phyloP scores from a whole-genome alignment of 2,888 invertebrate species.

The Spilarctia lutea region DNA sequence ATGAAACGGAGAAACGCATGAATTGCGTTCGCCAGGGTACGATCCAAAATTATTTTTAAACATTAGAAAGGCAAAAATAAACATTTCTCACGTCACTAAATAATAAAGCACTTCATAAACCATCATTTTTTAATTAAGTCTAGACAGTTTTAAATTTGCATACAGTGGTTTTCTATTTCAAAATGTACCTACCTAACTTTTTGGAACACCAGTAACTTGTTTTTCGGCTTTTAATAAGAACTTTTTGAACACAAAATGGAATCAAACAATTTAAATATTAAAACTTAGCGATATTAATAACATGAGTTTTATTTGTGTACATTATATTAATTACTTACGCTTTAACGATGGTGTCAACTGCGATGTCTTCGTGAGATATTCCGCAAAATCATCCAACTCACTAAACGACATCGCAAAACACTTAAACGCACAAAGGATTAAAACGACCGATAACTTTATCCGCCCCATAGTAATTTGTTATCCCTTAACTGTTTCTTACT shows the following conservation, averaged over 20 bases:
- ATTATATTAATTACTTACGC: slow-evolving; percentile 67
- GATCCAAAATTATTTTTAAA: background rate
- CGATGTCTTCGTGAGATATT: slow-evolving; percentile 75
- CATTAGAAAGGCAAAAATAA: background rate
- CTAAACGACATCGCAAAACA: slow-evolving; percentile 70
- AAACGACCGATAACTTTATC: slow-evolving; percentile 60
- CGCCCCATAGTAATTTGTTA: slow-evolving; percentile 63
- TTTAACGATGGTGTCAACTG: slow-evolving; percentile 77
- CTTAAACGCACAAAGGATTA: slow-evolving; percentile 68
- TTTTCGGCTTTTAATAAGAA: background rate
- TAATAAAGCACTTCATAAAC: background rate
- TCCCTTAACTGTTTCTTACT: slow-evolving; percentile 21
- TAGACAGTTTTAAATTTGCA: background rate
- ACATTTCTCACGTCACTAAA: background rate
- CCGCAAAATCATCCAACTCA: slow-evolving; percentile 79
- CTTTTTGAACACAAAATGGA: background rate
- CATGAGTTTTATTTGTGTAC: background rate
- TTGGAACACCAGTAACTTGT: background rate
- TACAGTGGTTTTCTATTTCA: background rate
- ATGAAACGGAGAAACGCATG: background rate
- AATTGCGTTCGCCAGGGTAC: background rate
- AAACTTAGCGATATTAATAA: background rate
- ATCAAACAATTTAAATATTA: background rate
- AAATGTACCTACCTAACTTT: background rate
- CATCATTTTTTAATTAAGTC: background rate